Evolutionary conservation across 2,797 vertebrate species (phyloP).

Genomic region (Sebastes minor): DNA sequence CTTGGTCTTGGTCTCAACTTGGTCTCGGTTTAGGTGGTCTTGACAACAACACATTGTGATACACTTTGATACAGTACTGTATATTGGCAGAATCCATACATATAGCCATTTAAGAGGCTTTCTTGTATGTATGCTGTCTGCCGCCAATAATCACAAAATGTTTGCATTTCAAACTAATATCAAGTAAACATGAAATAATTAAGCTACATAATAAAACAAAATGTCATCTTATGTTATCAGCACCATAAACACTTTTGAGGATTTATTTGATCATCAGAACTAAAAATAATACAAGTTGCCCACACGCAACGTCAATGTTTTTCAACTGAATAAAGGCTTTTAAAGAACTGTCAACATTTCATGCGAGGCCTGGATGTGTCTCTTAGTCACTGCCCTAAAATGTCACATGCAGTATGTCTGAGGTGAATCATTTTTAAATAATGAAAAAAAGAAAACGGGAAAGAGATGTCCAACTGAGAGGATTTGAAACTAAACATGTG

Average conservation of each 20-base stretch:
- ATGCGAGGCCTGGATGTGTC: conserved; percentile 60
- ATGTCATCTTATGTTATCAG: conserved; percentile 23
- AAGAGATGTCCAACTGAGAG: conserved; percentile 73
- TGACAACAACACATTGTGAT: not conserved
- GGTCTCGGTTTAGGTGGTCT: not conserved
- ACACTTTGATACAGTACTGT: not conserved
- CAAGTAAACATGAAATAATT: conserved; percentile 12
- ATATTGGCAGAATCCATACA: not conserved
- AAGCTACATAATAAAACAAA: not conserved
- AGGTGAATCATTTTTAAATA: conserved; percentile 79
- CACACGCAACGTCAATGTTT: conserved; percentile 35
- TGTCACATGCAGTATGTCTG: conserved; percentile 72
- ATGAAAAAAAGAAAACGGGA: conserved; percentile 66
- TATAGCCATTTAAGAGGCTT: not conserved
- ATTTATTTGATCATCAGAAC: conserved; percentile 57
- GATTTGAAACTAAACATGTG: conserved; percentile 71
- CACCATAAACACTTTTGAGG: conserved; percentile 43
- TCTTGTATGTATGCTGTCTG: not conserved
- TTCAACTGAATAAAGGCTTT: conserved; percentile 67
- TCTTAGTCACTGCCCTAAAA: conserved; percentile 73
- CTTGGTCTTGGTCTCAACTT: too few relatives aligned
- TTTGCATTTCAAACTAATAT: conserved; percentile 21
- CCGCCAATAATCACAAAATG: not conserved
- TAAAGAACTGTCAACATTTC: conserved; percentile 69
- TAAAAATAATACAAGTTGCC: conserved; percentile 68